phyloP scores from a whole-genome alignment of 2,797 vertebrate species.

The Odontamblyopus lacepedii region DNA sequence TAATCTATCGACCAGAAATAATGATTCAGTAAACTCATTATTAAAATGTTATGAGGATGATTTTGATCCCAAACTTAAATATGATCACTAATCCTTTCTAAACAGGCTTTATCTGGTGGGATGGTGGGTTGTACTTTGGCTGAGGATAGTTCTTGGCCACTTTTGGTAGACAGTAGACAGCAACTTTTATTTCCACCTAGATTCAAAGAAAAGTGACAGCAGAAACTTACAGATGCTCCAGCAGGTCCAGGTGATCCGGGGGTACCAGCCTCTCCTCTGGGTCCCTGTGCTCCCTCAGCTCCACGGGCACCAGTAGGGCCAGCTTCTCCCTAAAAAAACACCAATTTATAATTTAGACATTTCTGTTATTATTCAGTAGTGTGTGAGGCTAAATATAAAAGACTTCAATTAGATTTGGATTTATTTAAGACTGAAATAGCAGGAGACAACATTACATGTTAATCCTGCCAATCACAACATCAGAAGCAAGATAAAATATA shows the following conservation, averaged over 20 bases:
- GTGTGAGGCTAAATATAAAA: neutral
- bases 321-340: slow-evolving; percentile 85
- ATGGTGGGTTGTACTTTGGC: neutral
- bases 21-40: neutral
- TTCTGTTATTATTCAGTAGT: neutral
- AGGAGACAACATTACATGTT: too few relatives aligned
- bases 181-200: neutral
- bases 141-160: neutral
- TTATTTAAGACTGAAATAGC: too few relatives aligned
- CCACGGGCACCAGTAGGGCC: slow-evolving; percentile 94
- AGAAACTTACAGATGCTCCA: slow-evolving; percentile 86
- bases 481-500: too few relatives aligned
- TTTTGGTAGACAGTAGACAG: neutral
- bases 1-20: neutral
- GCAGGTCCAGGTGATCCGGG: slow-evolving; percentile 89
- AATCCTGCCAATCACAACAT: too few relatives aligned
- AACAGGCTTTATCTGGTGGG: neutral
- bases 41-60: neutral
- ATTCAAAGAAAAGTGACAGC: neutral
- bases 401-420: neutral
- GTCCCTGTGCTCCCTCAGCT: slow-evolving; percentile 92
- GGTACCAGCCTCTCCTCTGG: slow-evolving; percentile 90
- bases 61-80: neutral
- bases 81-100: neutral
- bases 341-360: neutral